Conservation (phyloP, 2,888 invertebrate species). For the Synergus itoensis region DNA sequence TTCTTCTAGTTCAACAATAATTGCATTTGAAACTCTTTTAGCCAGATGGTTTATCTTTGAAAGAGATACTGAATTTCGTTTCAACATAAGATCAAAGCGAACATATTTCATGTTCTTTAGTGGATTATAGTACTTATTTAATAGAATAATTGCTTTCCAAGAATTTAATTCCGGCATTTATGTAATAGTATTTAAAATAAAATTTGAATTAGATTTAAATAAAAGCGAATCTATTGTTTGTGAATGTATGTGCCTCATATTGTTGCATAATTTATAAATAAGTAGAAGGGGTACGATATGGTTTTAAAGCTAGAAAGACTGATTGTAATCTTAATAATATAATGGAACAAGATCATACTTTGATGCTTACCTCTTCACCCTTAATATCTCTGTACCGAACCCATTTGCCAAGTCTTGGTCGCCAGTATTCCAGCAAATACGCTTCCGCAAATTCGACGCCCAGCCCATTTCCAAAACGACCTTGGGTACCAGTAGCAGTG, state of each 20-base stretch:
- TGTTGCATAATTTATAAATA: too few species aligned
- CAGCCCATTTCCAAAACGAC: constrained; percentile 85
- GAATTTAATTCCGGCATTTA: neutral
- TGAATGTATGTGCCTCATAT: too few species aligned
- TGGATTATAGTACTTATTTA: neutral
- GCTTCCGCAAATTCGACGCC: constrained; percentile 84
- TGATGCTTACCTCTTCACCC: constrained; percentile 80
- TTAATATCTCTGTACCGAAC: constrained; percentile 81
- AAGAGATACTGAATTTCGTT: neutral
- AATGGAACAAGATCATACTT: constrained; percentile 4
- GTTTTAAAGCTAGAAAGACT: too few species aligned
- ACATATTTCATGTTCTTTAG: neutral
- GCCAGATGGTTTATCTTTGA: neutral
- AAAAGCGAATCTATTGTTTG: too few species aligned
- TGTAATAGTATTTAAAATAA: too few species aligned
- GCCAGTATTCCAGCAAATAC: constrained; percentile 83
- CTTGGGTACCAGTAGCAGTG: constrained; percentile 83
- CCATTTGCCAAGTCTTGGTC: constrained; percentile 82
- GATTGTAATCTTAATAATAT: neutral
- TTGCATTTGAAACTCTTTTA: neutral
- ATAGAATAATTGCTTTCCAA: neutral
- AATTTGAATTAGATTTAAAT: too few species aligned
- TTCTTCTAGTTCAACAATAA: too few species aligned
- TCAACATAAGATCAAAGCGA: neutral
- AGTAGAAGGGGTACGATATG: too few species aligned